A percentile compares a stretch with the other conserved stretches of the same genome.
phyloP scores from a whole-genome alignment of 2,888 invertebrate genomes.

The Hypomecis atomaria region DNA sequence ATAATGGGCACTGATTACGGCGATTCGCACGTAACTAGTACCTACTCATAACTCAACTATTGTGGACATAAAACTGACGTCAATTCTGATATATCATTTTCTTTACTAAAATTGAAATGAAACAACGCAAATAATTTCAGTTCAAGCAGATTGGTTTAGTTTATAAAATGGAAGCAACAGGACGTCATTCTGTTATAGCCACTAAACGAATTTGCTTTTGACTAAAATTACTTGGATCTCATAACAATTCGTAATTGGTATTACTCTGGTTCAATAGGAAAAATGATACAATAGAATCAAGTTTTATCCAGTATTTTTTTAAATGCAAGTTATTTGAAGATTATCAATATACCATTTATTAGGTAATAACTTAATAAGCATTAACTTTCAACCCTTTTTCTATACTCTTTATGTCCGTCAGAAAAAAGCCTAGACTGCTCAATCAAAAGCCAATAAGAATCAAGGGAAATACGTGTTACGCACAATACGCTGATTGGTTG shows the following conservation, averaged over 20 bases:
- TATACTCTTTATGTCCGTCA: constrained; percentile 16
- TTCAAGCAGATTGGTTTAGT: no score
- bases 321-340: constrained; percentile 37
- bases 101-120: no score
- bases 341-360: constrained; percentile 24
- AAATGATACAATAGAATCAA: constrained; percentile 4
- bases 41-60: neutral
- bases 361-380: constrained; percentile 1
- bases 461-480: neutral
- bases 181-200: no score
- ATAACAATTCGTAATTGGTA: no score
- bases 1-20: constrained; percentile 9
- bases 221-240: no score
- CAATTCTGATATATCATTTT: no score
- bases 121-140: no score
- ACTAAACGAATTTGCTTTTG: no score
- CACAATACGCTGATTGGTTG: no score
- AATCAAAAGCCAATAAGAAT: constrained; percentile 5
- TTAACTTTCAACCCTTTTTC: neutral
- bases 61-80: constrained; percentile 7
- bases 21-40: neutral
- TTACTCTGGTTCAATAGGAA: no score
- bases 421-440: constrained; percentile 9
- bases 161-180: no score
- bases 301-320: constrained; percentile 26